Evolutionary conservation across 2,888 invertebrate species (phyloP), one percentile per base, ranked within the genome.

Genomic region (Drosophila paramelanica): DNA sequence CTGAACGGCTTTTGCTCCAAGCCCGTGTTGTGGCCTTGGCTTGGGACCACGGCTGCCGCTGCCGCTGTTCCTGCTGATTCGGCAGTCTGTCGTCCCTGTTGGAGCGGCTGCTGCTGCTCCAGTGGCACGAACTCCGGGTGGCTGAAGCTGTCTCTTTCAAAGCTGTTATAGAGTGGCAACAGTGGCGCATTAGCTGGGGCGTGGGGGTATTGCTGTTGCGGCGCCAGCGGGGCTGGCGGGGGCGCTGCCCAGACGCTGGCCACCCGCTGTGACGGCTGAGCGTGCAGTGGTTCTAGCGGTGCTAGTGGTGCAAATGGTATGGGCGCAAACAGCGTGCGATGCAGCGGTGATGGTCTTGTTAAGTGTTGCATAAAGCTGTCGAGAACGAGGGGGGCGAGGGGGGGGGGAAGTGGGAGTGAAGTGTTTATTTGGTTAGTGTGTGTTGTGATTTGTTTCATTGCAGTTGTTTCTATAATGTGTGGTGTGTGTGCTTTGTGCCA

Each of bases 71-170:
- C 31, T 3, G 57, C 56, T 1, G 23, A 23, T 23, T 23, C 23
- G 1, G 27, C 45, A 41, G 78, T 69, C 65, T 83, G 81, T 5
- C 89, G 89, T 59, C 81, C 81, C 7, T 67, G 71, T 10, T 42
- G 53, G 33, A 58, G 81, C 13, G 42, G 59, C 56, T 71, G 77
- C 46, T 90, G 85, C 27, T 87, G 86, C 66, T 89, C 91, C 38
- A 91, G 62, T 4, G 90, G 91, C 42, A 90, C 83, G 58, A 90
- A 91, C 49, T 91, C 91, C 1, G 90, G 84, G 20, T 90, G 90
- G 23, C 67, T n/a, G 53, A 72, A 14, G 45, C 46, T 62, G 38
- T 90, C 90, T 62, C 67, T 80, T 46, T 79, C 85, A 50, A 62
- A 91, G 70, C 73, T 82, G 75, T 74, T 88, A 62, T 76, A 83